Evolutionary conservation across 2,113 vertebrate species (phyloP).

Genomic region (Pteropus alecto): DNA sequence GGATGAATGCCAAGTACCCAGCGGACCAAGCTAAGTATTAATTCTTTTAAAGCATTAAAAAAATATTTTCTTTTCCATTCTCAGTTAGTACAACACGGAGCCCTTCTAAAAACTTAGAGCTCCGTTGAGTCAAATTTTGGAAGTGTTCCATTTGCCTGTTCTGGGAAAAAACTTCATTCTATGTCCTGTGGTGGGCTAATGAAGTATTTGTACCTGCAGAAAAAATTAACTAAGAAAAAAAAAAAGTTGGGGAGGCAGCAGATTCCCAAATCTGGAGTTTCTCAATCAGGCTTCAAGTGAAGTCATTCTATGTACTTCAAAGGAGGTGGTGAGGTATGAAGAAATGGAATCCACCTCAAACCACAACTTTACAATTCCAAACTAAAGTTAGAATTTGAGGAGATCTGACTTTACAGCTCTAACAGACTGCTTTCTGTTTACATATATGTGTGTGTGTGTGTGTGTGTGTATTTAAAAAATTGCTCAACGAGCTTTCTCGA

Average conservation of each 20-base stretch:
- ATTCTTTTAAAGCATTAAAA: background rate
- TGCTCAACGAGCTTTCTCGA: background rate
- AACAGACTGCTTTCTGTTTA: background rate
- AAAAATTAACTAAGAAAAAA: background rate
- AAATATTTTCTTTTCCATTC: background rate
- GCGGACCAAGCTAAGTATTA: background rate
- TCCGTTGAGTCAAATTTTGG: background rate
- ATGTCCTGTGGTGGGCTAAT: background rate
- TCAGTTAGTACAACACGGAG: background rate
- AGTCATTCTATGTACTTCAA: fast-evolving
- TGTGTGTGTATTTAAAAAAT: background rate
- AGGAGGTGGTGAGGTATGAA: fast-evolving
- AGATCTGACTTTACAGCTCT: background rate
- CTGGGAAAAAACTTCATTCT: background rate
- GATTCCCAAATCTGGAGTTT: background rate
- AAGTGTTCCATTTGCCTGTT: background rate
- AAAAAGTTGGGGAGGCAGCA: too few species aligned
- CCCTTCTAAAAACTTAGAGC: background rate
- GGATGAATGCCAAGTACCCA: background rate
- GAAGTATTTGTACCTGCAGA: background rate
- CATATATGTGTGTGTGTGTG: too few species aligned
- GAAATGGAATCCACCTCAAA: background rate
- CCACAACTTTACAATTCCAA: background rate
- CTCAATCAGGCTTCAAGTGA: background rate
- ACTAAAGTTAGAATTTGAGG: background rate